Evolutionary conservation across 1,140 invertebrate species (phyloP).

Genomic region (Contarinia nasturtii): DNA sequence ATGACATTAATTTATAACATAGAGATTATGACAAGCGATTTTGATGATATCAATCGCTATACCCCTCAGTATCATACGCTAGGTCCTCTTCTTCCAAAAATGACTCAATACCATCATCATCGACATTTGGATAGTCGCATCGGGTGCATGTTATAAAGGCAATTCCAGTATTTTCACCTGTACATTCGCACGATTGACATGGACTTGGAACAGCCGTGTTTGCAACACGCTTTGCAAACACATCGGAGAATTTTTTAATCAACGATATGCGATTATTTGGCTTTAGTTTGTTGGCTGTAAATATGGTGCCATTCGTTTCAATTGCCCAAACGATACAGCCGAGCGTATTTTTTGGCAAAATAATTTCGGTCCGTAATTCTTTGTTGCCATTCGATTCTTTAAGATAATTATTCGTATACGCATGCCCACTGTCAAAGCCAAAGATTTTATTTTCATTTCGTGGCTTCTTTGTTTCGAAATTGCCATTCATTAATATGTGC

Average conservation of each 20-base stretch:
- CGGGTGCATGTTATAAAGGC: constrained; percentile 30
- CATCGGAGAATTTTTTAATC: constrained; percentile 43
- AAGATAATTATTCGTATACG: constrained; percentile 60
- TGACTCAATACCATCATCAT: too few relatives aligned
- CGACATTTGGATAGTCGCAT: constrained; percentile 1
- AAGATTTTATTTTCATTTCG: constrained; percentile 51
- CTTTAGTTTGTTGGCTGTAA: constrained; percentile 37
- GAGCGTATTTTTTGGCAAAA: constrained; percentile 48
- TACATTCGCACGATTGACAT: constrained; percentile 58
- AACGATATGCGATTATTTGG: constrained; percentile 28
- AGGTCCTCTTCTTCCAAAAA: too few relatives aligned
- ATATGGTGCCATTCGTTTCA: constrained; percentile 63
- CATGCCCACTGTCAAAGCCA: constrained; percentile 49
- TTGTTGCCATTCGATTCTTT: constrained; percentile 40
- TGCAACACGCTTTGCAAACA: constrained; percentile 48
- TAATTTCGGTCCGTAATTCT: constrained; percentile 46
- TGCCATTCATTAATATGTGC: constrained; percentile 64
- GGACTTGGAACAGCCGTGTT: constrained; percentile 33
- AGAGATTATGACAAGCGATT: too few relatives aligned
- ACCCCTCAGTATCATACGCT: too few relatives aligned
- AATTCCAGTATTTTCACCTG: constrained; percentile 38
- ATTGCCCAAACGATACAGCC: constrained; percentile 66
- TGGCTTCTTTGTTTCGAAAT: constrained; percentile 50
- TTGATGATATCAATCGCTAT: too few relatives aligned
- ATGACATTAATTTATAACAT: too few relatives aligned